Conservation (phyloP, 1,140 invertebrate species). For the Chrysomallon squamiferum region DNA sequence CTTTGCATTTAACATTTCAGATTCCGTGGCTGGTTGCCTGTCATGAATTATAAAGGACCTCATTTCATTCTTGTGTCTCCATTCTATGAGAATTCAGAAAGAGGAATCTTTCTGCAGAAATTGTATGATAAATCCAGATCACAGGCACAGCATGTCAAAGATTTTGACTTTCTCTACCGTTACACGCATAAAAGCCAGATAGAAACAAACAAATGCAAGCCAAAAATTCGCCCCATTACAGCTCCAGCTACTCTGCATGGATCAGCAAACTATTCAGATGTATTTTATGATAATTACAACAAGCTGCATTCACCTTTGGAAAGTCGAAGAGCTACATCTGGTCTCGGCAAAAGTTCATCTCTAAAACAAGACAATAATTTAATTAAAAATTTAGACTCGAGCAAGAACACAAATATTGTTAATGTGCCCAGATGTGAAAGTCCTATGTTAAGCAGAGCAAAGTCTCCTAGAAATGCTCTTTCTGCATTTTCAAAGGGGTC, state of each 20-base stretch:
- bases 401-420: too few relatives aligned
- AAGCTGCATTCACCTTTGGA: too few relatives aligned
- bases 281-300: too few relatives aligned
- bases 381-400: too few relatives aligned
- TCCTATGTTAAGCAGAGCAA: too few relatives aligned
- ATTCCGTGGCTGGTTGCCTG: constrained; percentile 2
- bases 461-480: too few relatives aligned
- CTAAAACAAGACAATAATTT: too few relatives aligned
- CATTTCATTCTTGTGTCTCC: neutral
- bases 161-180: neutral
- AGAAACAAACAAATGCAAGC: neutral
- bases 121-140: neutral
- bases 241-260: neutral
- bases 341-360: too few relatives aligned
- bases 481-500: too few relatives aligned
- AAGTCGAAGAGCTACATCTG: too few relatives aligned
- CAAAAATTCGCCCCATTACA: neutral
- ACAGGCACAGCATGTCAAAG: neutral
- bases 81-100: neutral
- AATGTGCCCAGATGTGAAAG: too few relatives aligned
- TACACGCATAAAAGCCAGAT: neutral
- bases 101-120: neutral
- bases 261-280: neutral
- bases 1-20: neutral
- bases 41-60: neutral